Percentiles rank a stretch among this genome's conserved stretches.
Conservation (phyloP, 2,888 invertebrate genomes). For the Siphlonurus alternatus region DNA sequence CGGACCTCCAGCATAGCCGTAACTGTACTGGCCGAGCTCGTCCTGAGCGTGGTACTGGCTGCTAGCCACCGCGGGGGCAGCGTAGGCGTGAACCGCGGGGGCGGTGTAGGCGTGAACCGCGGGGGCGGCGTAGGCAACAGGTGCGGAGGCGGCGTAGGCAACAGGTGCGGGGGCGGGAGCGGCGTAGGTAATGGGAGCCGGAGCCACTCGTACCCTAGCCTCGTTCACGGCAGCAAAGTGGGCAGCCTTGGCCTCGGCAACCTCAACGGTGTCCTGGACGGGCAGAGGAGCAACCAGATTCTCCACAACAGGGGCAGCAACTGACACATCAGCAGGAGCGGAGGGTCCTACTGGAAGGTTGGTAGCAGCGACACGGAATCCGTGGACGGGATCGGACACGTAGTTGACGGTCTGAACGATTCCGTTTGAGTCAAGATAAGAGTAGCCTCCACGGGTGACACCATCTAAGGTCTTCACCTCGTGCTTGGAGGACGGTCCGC, state of each 20-base stretch:
- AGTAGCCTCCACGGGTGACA: conserved; percentile 27
- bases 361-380: conserved; percentile 30
- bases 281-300: conserved; percentile 28
- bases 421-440: conserved; percentile 28
- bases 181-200: background rate
- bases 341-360: conserved; percentile 26
- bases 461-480: conserved; percentile 27
- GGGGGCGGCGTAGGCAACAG: background rate
- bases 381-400: conserved; percentile 26
- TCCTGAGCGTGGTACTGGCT: conserved; percentile 38
- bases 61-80: conserved; percentile 8
- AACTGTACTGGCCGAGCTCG: conserved; percentile 36
- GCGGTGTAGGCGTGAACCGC: background rate
- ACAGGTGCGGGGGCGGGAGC: background rate
- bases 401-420: conserved; percentile 28
- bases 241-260: conserved; percentile 10
- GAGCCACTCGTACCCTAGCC: conserved; percentile 9
- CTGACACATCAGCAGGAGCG: conserved; percentile 23
- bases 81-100: background rate
- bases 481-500: conserved; percentile 19
- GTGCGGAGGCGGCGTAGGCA: background rate
- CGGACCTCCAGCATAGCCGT: conserved; percentile 44
- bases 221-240: conserved; percentile 30
- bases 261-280: conserved; percentile 24
- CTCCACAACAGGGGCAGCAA: conserved; percentile 24